A percentile compares a stretch with the other conserved stretches of the same genome.
phyloP scores from a whole-genome alignment of 2,797 vertebrate genomes.

The Anniella stebbinsi region DNA sequence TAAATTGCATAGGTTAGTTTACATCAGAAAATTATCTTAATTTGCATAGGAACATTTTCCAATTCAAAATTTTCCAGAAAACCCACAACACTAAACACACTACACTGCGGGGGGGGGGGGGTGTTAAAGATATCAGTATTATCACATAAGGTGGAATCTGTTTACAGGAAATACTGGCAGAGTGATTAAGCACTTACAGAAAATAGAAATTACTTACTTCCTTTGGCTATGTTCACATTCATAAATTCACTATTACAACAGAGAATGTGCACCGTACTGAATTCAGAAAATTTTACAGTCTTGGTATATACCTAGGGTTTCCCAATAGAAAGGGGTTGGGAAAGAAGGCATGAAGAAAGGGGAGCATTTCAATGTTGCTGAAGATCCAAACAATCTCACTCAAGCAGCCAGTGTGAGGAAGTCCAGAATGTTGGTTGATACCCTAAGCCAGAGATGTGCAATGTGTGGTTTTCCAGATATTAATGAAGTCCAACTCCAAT shows the following conservation, averaged over 20 bases:
- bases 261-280: neutral
- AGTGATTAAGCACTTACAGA: neutral
- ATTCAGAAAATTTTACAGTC: neutral
- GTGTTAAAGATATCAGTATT: neutral
- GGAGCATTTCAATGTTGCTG: neutral
- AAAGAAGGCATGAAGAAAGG: neutral
- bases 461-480: too few species aligned
- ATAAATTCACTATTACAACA: neutral
- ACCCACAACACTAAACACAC: neutral
- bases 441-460: neutral
- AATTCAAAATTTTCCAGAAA: too few species aligned
- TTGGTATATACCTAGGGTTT: neutral
- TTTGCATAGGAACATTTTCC: too few species aligned
- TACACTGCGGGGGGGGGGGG: too few species aligned
- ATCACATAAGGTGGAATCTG: neutral
- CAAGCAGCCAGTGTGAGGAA: neutral
- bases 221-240: neutral
- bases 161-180: slow-evolving; percentile 7
- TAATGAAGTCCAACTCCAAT: neutral
- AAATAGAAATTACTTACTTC: neutral
- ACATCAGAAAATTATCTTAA: too few species aligned
- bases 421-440: neutral
- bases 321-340: neutral
- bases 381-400: neutral
- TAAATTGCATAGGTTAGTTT: too few species aligned